phyloP scores from a whole-genome alignment of 2,113 vertebrate species.

The Tinamus guttatus region DNA sequence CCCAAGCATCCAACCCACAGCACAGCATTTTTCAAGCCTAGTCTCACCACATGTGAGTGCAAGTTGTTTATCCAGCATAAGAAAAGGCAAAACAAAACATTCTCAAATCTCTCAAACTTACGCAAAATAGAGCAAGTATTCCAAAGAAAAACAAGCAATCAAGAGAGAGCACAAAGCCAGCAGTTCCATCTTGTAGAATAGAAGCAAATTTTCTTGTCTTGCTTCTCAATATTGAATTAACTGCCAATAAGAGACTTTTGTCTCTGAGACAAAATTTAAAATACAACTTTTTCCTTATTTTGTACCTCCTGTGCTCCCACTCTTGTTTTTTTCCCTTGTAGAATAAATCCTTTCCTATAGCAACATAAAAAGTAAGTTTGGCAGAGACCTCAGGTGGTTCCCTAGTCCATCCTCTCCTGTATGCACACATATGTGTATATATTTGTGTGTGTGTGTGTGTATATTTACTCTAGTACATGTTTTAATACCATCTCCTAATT shows the following conservation, averaged over 20 bases:
- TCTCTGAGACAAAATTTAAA: neutral
- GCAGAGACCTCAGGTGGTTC: neutral
- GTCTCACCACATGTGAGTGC: neutral
- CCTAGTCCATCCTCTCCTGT: neutral
- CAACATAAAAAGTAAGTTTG: neutral
- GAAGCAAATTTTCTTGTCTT: neutral
- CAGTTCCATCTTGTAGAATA: neutral
- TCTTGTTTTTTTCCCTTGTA: neutral
- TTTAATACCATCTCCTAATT: neutral
- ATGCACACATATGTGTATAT: too few species aligned
- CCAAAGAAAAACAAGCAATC: constrained; percentile 36
- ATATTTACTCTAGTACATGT: neutral
- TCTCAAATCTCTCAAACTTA: constrained; percentile 11
- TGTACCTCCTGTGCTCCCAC: neutral
- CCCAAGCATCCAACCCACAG: neutral
- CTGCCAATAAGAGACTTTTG: neutral
- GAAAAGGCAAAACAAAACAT: constrained; percentile 5
- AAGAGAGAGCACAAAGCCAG: neutral
- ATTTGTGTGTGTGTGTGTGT: too few species aligned
- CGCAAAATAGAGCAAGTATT: constrained; percentile 45
- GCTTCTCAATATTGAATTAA: neutral
- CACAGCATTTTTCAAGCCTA: neutral
- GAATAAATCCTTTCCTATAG: neutral
- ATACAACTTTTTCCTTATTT: neutral
- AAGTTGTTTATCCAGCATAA: neutral